These are phyloP conservation scores for Indicator indicator DNA, from an alignment of 2,113 vertebrate species.

Conservation along the genomic window DNA sequence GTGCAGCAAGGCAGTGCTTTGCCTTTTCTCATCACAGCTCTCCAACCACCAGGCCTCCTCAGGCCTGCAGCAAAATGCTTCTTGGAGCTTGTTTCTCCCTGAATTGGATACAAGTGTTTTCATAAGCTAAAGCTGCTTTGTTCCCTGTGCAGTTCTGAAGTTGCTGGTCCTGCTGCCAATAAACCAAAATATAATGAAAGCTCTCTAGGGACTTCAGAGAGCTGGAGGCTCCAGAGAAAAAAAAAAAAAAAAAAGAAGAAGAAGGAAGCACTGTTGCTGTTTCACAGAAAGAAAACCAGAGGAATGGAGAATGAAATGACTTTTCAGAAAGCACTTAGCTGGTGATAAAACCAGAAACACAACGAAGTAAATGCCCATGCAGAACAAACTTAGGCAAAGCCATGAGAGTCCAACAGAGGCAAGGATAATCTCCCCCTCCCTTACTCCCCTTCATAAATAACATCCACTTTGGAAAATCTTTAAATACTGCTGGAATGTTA, in stretches of 20 bases:
- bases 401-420: not conserved
- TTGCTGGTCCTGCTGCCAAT: not conserved
- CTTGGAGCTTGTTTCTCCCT: not conserved
- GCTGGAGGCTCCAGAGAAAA: not conserved
- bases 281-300: not conserved
- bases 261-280: not conserved
- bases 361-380: not conserved
- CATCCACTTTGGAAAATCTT: not conserved
- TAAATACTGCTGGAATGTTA: not conserved
- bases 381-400: not conserved
- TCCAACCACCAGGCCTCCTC: not conserved
- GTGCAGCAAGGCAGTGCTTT: not conserved
- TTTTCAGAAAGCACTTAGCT: not conserved
- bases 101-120: not conserved
- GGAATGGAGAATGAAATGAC: not conserved
- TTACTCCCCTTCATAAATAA: not conserved
- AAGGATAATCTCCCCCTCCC: not conserved
- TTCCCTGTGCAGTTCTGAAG: not conserved
- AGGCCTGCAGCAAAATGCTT: slow-evolving; percentile 4
- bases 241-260: not conserved
- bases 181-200: slow-evolving; percentile 18
- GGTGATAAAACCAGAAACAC: not conserved
- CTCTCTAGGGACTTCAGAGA: not conserved
- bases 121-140: slow-evolving; percentile 7
- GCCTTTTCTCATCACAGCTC: not conserved